Conservation (phyloP, 2,888 invertebrate genomes). For the Heliconius hortense region DNA sequence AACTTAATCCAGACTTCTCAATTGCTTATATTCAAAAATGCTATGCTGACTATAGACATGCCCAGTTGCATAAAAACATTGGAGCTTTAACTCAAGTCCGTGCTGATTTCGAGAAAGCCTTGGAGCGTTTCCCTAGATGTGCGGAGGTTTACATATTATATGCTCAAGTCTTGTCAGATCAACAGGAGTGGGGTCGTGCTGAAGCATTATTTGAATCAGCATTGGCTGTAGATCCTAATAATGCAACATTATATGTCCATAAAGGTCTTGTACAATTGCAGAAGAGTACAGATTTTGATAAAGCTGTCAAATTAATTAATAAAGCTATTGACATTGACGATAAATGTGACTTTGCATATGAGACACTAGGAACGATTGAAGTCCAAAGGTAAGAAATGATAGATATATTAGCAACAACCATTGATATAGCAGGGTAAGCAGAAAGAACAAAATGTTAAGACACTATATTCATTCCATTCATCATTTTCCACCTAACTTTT, state of each 20-base stretch:
- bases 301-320: conserved; percentile 88
- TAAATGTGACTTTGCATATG: conserved; percentile 96
- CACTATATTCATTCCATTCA: not conserved
- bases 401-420: no score
- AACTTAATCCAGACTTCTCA: conserved; percentile 91
- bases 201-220: conserved; percentile 92
- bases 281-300: conserved; percentile 91
- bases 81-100: conserved; percentile 85
- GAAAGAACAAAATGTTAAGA: not conserved
- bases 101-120: conserved; percentile 87
- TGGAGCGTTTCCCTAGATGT: conserved; percentile 91
- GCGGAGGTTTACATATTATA: conserved; percentile 93
- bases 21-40: conserved; percentile 95
- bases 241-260: conserved; percentile 94
- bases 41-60: conserved; percentile 91
- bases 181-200: conserved; percentile 91
- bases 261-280: conserved; percentile 91
- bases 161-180: conserved; percentile 95
- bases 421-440: not conserved
- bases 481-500: not conserved
- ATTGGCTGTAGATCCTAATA: conserved; percentile 89
- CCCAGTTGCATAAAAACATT: conserved; percentile 83
- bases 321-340: conserved; percentile 93
- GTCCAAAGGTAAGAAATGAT: conserved; percentile 89
- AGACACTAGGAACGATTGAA: conserved; percentile 96